Base-by-base conservation (phyloP, 2,113 vertebrate genomes). In the Perognathus longimembris region DNA sequence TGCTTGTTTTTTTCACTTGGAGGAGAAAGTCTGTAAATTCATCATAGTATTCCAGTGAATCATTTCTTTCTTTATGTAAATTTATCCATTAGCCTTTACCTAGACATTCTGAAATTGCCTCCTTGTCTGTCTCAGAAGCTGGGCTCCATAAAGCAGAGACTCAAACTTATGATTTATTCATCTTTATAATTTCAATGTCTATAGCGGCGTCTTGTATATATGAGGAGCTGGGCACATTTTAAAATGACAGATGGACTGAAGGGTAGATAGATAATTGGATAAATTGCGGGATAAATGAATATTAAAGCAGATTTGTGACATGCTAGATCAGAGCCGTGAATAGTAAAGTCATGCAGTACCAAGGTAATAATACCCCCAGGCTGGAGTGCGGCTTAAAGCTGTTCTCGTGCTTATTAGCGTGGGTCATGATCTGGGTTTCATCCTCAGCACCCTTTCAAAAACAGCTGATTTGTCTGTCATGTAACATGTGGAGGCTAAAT, bases 1-100 rank as follows among this genome's bases (percentile, higher is more conserved):
- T 38, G 12, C 18, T 79, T 69, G 14, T 67, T 83, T 24, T 83
- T 91, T 88, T 61, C n/a, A 22, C 14, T 34, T 84, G 59, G 17
- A 67, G 38, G 70, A 74, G 69, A 38, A 95, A 83, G 28, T 59
- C 54, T 75, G 1, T 75, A 85, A 88, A 71, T 80, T 24, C 85
- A 28, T 63, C 12, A 76, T 30, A 42, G 0, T 70, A 66, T 64
- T 5, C 40, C n/a, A 81, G 15, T 18, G 36, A 63, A 40, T 75
- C 86, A 85, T 73, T 75, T 17, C 9, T 61, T 70, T 61, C 73
- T 78, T 54, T 76, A 38, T 88, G 75, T 38, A 40, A 85, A 81
- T 89, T 3, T 38, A 57, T 57, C 34, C 34, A 70, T 64, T 57
- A 70, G 32, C 32, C 69, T 85, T 85, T 54, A 45, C 34, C 30